Evolutionary conservation across 2,113 vertebrate genomes (phyloP), one percentile per base, ranked within the genome.

Genomic region (Notechis scutatus): DNA sequence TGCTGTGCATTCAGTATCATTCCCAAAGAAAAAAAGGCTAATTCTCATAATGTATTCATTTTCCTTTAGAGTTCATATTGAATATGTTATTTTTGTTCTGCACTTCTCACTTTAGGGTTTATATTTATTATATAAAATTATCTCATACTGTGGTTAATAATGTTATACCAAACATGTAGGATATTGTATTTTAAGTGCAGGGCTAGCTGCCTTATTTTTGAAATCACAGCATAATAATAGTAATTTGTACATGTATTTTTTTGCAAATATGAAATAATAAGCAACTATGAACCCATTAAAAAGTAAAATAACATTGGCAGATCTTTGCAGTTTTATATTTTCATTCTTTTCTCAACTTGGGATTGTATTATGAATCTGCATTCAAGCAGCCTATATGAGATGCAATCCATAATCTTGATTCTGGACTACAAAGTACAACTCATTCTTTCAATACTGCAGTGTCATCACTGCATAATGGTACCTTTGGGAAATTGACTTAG

Each of bases 1-100:
- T 96, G 93, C 94, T 95, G 94, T 96, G 95, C 97, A 95, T 97
- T 96, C 96, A 95, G 95, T 96, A 96, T 93, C 95, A 94, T 97
- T 97, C 95, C 94, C 97, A 95, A 96, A 96, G 69, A 10, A 85
- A 24, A 23, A 47, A 96, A 97, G 95, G 93, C 96, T 96, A 95
- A 95, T 92, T 96, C 94, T 96, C 94, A 92, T 95, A 89, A 87
- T 95, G 93, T 95, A 90, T 95, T 94, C 95, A 91, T 95, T 88
- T 94, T 94, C 95, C 93, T 97, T 96, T 96, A 97, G 95, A 97
- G 97, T 92, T 91, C 96, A 95, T 97, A 94, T 96, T 95, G 52
- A 64, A 94, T 92, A 94, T 94, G 96, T 95, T 96, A 88, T 85
- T 93, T 96, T 97, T 94, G 93, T 92, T 96, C 47, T 93, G 96